Percentiles rank a stretch among this genome's conserved stretches.
Conservation (phyloP, 2,113 vertebrate genomes). For the Cnemophilus loriae region DNA sequence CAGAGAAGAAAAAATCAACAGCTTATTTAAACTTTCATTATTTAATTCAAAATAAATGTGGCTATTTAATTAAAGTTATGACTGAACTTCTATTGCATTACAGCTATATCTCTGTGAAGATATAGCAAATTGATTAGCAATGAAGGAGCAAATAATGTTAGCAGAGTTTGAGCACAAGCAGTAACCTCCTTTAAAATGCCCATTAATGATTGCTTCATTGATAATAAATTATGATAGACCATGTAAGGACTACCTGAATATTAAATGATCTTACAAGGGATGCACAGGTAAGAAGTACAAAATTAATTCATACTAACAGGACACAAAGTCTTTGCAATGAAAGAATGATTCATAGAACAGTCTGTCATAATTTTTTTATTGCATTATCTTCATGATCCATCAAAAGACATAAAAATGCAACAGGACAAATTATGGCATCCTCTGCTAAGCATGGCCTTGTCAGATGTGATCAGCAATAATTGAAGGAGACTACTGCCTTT, state of each 20-base stretch:
- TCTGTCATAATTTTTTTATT: background rate
- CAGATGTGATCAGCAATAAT: background rate
- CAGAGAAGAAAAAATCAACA: constrained; percentile 31
- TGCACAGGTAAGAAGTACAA: background rate
- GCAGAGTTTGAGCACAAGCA: background rate
- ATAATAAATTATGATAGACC: background rate
- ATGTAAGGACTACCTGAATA: background rate
- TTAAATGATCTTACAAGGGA: background rate
- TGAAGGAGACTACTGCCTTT: background rate
- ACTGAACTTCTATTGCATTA: background rate
- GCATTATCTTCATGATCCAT: background rate
- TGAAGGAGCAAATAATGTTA: constrained; percentile 41
- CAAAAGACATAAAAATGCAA: background rate
- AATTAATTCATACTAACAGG: background rate
- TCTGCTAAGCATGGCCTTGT: background rate
- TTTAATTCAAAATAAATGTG: background rate
- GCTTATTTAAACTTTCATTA: constrained; percentile 24
- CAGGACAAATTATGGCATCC: background rate
- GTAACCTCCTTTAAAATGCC: constrained; percentile 26
- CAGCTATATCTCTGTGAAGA: background rate
- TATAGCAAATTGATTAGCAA: constrained; percentile 49
- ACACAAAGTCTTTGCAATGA: background rate
- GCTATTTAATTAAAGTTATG: background rate
- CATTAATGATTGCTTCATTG: constrained; percentile 8
- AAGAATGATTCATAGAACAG: background rate